phyloP scores from a whole-genome alignment of 2,888 invertebrate genomes.

The Pterostichus madidus region DNA sequence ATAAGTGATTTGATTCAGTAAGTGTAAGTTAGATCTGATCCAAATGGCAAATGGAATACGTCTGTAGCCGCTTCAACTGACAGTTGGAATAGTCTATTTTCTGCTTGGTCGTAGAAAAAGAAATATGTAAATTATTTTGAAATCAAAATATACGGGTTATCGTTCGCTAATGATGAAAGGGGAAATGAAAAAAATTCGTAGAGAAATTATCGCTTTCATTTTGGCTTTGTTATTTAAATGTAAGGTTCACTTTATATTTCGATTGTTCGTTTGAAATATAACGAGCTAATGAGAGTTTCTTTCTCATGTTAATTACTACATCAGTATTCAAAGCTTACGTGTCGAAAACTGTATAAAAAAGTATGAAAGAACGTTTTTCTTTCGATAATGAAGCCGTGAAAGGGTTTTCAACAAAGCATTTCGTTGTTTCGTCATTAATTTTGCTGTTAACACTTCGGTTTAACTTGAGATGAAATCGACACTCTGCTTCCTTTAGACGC shows the following conservation, averaged over 20 bases:
- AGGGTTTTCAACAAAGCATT: conserved; percentile 13
- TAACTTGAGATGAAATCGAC: conserved; percentile 1
- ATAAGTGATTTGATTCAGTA: too few relatives aligned
- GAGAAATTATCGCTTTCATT: too few relatives aligned
- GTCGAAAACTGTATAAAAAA: conserved; percentile 27
- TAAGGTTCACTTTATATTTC: conserved; percentile 15
- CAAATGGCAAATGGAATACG: too few relatives aligned
- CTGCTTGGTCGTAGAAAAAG: too few relatives aligned
- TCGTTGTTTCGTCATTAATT: conserved; percentile 32
- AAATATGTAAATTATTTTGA: too few relatives aligned
- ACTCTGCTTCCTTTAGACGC: neutral
- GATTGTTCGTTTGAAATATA: conserved; percentile 33
- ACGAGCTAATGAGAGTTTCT: conserved; percentile 39
- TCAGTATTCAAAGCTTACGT: conserved; percentile 34
- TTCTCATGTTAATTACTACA: conserved; percentile 40
- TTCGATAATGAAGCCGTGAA: conserved; percentile 42
- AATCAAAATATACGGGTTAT: too few relatives aligned
- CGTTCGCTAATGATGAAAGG: too few relatives aligned
- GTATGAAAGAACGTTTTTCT: conserved; percentile 24
- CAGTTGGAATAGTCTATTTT: too few relatives aligned
- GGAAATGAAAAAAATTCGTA: too few relatives aligned
- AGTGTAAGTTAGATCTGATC: too few relatives aligned
- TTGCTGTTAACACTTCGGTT: neutral
- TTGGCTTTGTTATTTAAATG: too few relatives aligned
- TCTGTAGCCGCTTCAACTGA: too few relatives aligned